Evolutionary conservation across 1,140 invertebrate genomes (phyloP).

Genomic region (Drosophila bifasciata): DNA sequence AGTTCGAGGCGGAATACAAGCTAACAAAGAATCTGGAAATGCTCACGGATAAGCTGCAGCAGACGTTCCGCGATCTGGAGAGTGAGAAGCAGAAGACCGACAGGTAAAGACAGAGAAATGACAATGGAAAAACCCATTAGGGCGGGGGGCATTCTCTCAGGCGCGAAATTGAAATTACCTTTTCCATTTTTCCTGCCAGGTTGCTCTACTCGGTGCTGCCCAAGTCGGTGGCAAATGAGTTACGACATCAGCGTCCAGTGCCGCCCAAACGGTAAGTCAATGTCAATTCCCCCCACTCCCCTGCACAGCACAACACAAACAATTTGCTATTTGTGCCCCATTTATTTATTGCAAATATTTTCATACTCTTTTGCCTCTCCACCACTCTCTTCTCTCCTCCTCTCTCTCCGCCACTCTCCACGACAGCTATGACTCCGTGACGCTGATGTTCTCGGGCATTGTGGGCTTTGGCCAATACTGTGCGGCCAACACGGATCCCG

Average conservation of each 20-base stretch:
- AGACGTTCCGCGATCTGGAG: slow-evolving; percentile 97
- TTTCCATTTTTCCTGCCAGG: slow-evolving; percentile 85
- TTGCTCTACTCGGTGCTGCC: slow-evolving; percentile 97
- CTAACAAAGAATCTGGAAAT: slow-evolving; percentile 97
- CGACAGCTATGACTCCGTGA: slow-evolving; percentile 92
- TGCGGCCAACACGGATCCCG: slow-evolving; percentile 92
- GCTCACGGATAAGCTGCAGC: slow-evolving; percentile 97
- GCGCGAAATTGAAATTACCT: slow-evolving; percentile 80
- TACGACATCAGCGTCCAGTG: slow-evolving; percentile 94
- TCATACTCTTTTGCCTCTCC: too few relatives aligned
- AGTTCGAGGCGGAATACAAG: slow-evolving; percentile 99
- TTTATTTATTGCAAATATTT: slow-evolving; percentile 62
- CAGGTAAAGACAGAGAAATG: slow-evolving; percentile 87
- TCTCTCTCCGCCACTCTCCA: neutral
- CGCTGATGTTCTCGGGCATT: slow-evolving; percentile 96
- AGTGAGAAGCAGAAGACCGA: slow-evolving; percentile 98
- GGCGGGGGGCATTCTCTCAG: slow-evolving; percentile 63
- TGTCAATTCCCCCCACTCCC: slow-evolving; percentile 26
- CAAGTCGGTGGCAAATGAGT: slow-evolving; percentile 95
- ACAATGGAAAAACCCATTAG: slow-evolving; percentile 59
- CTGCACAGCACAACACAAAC: slow-evolving; percentile 30
- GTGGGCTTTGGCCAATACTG: slow-evolving; percentile 96
- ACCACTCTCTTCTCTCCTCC: too few relatives aligned
- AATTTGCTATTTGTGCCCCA: slow-evolving; percentile 52
- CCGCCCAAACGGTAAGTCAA: slow-evolving; percentile 87